Evolutionary conservation across 2,888 invertebrate species (phyloP).

Genomic region (Andrena fulva): DNA sequence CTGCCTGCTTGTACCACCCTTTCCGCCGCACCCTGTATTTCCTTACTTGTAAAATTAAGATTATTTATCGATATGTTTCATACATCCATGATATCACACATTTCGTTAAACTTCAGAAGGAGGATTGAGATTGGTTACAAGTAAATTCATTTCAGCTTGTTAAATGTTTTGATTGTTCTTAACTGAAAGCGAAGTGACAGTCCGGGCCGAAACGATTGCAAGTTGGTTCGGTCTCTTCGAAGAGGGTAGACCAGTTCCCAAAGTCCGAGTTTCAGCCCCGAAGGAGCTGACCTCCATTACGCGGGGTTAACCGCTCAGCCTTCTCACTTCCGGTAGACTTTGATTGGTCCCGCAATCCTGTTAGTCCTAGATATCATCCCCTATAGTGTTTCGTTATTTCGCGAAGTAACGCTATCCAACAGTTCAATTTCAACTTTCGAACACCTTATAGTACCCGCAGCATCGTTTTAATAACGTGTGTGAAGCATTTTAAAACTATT

Average conservation of each 20-base stretch:
- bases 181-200: slow-evolving; percentile 75
- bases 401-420: background rate
- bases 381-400: slow-evolving; percentile 51
- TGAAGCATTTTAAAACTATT: no score
- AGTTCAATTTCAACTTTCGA: slow-evolving; percentile 18
- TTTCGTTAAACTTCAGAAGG: background rate
- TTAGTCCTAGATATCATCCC: slow-evolving; percentile 77
- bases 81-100: background rate
- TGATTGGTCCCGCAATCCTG: slow-evolving; percentile 83
- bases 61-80: background rate
- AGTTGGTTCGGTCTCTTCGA: slow-evolving; percentile 62
- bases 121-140: background rate
- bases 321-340: slow-evolving; percentile 82
- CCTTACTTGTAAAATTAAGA: background rate
- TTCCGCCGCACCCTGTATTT: background rate
- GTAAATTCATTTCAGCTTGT: slow-evolving; percentile 31
- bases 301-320: slow-evolving; percentile 83
- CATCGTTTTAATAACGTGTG: no score
- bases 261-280: slow-evolving; percentile 79
- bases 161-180: slow-evolving; percentile 65
- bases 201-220: slow-evolving; percentile 65
- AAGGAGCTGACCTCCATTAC: slow-evolving; percentile 83
- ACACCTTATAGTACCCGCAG: background rate
- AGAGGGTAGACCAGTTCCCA: slow-evolving; percentile 73
- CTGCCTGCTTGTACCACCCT: no score